Conservation (phyloP, 2,113 vertebrate species). For the Pedionomus torquatus region DNA sequence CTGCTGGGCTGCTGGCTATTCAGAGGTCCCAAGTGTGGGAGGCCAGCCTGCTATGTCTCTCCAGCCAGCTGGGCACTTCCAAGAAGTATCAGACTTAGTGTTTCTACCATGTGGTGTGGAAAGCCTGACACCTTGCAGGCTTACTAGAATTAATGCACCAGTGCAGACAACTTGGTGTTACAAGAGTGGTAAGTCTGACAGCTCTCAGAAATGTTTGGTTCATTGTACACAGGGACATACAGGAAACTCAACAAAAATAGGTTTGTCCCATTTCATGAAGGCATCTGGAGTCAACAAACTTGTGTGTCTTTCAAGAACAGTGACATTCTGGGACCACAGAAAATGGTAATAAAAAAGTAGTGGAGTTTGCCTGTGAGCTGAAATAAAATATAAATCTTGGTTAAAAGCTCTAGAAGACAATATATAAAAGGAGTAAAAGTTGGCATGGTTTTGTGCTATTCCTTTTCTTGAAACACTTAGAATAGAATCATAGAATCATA, state of each 20-base stretch:
- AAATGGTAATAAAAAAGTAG: neutral
- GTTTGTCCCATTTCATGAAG: neutral
- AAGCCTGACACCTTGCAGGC: neutral
- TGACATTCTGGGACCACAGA: rapidly evolving
- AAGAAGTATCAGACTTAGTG: neutral
- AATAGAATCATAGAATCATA: no score
- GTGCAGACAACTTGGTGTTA: neutral
- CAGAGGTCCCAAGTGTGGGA: neutral
- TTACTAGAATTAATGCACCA: neutral
- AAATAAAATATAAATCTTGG: neutral
- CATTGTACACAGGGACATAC: neutral
- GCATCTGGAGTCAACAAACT: rapidly evolving
- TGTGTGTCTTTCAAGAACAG: rapidly evolving
- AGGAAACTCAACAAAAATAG: neutral
- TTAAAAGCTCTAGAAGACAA: neutral
- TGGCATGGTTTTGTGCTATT: neutral
- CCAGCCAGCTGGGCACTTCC: neutral
- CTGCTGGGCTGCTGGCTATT: neutral
- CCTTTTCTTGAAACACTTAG: neutral
- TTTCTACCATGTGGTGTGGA: neutral
- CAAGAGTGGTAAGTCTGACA: neutral
- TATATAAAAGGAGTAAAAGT: neutral
- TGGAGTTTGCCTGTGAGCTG: neutral
- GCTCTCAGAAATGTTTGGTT: neutral
- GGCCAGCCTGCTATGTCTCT: neutral